A percentile compares a stretch with the other conserved stretches of the same genome.
phyloP scores from a whole-genome alignment of 2,113 vertebrate genomes.

The Motacilla alba region DNA sequence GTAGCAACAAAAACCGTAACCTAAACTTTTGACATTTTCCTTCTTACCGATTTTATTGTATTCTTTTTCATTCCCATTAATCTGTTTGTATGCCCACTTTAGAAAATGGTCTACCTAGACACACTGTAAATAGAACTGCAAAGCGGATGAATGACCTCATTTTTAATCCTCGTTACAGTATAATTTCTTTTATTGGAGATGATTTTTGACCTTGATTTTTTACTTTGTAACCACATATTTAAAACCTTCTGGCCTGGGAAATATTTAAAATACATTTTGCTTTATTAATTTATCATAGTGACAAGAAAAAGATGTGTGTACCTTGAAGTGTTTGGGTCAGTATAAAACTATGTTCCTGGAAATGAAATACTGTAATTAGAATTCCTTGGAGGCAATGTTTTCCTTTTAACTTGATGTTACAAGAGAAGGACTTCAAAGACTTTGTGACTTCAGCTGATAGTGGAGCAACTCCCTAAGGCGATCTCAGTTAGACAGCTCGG shows the following conservation, averaged over 20 bases:
- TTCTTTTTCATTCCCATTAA: neutral
- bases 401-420: constrained; percentile 36
- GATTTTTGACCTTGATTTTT: constrained; percentile 12
- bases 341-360: constrained; percentile 18
- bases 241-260: neutral
- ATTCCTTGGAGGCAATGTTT: constrained; percentile 25
- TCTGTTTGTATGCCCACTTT: neutral
- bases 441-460: constrained; percentile 45
- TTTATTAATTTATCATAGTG: constrained; percentile 8
- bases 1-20: neutral
- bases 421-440: constrained; percentile 53
- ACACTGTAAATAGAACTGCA: neutral
- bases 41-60: neutral
- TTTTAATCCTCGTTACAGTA: constrained; percentile 42
- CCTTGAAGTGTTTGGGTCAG: neutral
- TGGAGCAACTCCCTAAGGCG: neutral
- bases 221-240: neutral
- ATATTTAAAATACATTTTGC: neutral
- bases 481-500: constrained; percentile 10
- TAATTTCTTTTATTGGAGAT: constrained; percentile 37
- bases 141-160: constrained; percentile 8
- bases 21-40: neutral
- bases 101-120: neutral
- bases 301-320: neutral
- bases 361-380: constrained; percentile 36